A percentile compares a stretch with the other conserved stretches of the same genome.
Conservation (phyloP, 2,888 invertebrate genomes). For the Linhomoeus sp. region DNA sequence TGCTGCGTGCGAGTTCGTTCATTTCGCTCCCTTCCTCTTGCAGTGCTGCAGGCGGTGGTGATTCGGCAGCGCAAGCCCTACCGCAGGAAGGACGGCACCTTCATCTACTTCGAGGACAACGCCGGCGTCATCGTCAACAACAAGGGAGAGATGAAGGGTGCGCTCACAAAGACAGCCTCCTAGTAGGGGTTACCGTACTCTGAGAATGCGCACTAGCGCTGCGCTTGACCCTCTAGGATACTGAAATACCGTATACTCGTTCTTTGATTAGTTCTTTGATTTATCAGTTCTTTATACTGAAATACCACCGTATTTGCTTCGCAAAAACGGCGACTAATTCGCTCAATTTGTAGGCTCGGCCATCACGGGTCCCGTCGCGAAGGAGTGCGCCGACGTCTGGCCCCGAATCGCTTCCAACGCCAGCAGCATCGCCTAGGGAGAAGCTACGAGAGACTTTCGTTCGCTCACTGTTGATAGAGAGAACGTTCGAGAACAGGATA, state of each 20-base stretch:
- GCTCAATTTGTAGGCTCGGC: slow-evolving; percentile 50
- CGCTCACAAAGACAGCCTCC: too few relatives aligned
- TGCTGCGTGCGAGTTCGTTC: too few relatives aligned
- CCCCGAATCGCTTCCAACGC: slow-evolving; percentile 99
- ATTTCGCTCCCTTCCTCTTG: slow-evolving; percentile 25
- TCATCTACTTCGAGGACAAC: slow-evolving; percentile 98
- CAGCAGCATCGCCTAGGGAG: slow-evolving; percentile 71
- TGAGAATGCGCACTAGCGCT: too few relatives aligned
- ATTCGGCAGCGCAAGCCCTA: slow-evolving; percentile 95
- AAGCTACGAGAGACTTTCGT: not conserved
- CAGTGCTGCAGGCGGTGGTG: slow-evolving; percentile 97
- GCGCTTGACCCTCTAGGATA: too few relatives aligned
- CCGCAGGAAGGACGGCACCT: slow-evolving; percentile 93
- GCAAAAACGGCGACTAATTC: too few relatives aligned
- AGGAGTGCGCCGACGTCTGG: slow-evolving; percentile 99
- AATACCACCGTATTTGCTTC: too few relatives aligned
- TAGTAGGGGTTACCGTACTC: too few relatives aligned
- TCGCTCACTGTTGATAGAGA: too few relatives aligned
- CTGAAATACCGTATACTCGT: too few relatives aligned
- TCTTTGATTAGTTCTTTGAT: too few relatives aligned
- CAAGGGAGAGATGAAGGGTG: slow-evolving; percentile 98
- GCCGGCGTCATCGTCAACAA: slow-evolving; percentile 87
- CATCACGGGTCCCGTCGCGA: slow-evolving; percentile 96
- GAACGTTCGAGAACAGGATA: too few relatives aligned
- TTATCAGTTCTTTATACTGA: too few relatives aligned